Evolutionary conservation across 2,888 invertebrate species (phyloP).

Genomic region (Trissoscelio sp.): DNA sequence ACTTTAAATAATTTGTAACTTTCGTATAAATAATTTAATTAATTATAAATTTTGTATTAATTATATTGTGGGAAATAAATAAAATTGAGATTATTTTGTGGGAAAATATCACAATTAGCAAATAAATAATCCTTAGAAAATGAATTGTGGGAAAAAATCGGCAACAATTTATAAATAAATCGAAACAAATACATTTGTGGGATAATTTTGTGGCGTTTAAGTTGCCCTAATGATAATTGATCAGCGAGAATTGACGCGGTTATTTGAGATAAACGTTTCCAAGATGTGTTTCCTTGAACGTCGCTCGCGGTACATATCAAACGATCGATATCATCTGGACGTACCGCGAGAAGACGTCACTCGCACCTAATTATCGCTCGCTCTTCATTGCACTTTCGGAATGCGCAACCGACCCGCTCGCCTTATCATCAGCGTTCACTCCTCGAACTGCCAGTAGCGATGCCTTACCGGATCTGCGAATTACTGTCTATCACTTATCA

Average conservation of each 20-base stretch:
- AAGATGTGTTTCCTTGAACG: constrained; percentile 52
- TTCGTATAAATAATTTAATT: too few relatives aligned
- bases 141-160: too few relatives aligned
- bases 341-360: constrained; percentile 68
- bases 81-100: too few relatives aligned
- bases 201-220: neutral
- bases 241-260: constrained; percentile 19
- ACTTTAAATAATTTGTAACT: too few relatives aligned
- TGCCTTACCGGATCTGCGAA: constrained; percentile 62
- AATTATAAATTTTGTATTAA: too few relatives aligned
- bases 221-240: constrained; percentile 24
- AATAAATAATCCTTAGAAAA: too few relatives aligned
- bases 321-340: constrained; percentile 68
- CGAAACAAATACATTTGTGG: too few relatives aligned
- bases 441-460: constrained; percentile 59
- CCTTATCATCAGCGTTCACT: constrained; percentile 57
- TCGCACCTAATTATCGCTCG: constrained; percentile 71
- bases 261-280: constrained; percentile 36
- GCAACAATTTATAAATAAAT: too few relatives aligned
- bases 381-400: constrained; percentile 62
- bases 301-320: constrained; percentile 61
- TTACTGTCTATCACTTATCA: constrained; percentile 66
- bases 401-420: constrained; percentile 25
- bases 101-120: too few relatives aligned
- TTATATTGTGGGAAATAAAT: too few relatives aligned